Conservation (phyloP, 2,113 vertebrate species). For the Gymnocephalus cernua region DNA sequence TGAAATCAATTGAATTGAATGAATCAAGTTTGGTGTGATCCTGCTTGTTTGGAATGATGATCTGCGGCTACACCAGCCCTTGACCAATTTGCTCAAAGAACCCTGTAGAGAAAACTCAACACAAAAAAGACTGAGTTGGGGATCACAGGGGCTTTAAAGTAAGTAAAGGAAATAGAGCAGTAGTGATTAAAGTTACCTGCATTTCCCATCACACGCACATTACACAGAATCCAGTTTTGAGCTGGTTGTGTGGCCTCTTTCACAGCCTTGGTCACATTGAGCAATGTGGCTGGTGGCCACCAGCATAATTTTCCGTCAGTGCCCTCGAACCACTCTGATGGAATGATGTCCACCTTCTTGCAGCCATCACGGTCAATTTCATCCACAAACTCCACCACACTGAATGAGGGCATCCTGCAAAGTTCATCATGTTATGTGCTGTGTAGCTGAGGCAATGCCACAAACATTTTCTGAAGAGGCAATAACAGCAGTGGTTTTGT, state of each 20-base stretch:
- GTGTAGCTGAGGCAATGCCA: background rate
- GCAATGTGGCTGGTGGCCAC: background rate
- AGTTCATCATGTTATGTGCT: background rate
- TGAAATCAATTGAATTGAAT: no score
- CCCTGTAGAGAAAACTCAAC: no score
- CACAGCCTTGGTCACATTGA: no score
- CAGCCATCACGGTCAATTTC: background rate
- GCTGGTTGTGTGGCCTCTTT: background rate
- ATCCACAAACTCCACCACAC: slow-evolving; percentile 12
- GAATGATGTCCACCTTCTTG: slow-evolving; percentile 11
- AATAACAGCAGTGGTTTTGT: slow-evolving; percentile 1
- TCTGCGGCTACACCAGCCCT: no score
- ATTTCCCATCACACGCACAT: slow-evolving; percentile 6
- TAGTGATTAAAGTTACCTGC: background rate
- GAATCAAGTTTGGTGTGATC: no score
- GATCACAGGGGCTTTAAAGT: no score
- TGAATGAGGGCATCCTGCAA: slow-evolving; percentile 10
- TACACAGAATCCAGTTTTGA: background rate
- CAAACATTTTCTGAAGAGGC: background rate
- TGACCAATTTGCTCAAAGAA: no score
- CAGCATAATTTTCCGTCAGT: background rate
- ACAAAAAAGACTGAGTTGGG: no score
- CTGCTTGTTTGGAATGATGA: no score
- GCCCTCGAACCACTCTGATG: background rate
- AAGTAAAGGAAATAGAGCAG: background rate